These are phyloP conservation scores for Amphimallon solstitiale DNA, from an alignment of 2,888 invertebrate species.

Conservation along the genomic window DNA sequence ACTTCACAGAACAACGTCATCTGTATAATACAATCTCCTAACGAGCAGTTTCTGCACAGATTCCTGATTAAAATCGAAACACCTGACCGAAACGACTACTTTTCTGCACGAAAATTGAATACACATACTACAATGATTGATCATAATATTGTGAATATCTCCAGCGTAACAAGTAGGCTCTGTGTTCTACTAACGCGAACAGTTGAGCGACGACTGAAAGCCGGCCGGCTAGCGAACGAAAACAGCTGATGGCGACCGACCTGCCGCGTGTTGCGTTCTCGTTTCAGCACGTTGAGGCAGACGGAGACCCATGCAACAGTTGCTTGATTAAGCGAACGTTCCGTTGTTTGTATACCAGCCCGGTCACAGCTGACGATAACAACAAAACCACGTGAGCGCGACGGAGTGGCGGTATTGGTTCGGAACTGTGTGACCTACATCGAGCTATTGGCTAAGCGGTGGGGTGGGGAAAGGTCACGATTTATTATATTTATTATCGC, in stretches of 20 bases:
- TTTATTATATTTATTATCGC: slow-evolving; percentile 28
- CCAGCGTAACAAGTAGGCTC: slow-evolving; percentile 32
- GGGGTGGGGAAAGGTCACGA: slow-evolving; percentile 60
- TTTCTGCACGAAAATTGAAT: slow-evolving; percentile 57
- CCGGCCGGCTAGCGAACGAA: slow-evolving; percentile 59
- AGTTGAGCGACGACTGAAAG: slow-evolving; percentile 59
- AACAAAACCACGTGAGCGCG: slow-evolving; percentile 73
- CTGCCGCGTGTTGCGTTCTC: slow-evolving; percentile 47
- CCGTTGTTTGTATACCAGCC: slow-evolving; percentile 54
- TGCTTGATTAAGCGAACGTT: slow-evolving; percentile 30
- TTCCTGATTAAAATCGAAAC: slow-evolving; percentile 55
- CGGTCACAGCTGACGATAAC: slow-evolving; percentile 74
- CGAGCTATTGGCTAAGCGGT: slow-evolving; percentile 63
- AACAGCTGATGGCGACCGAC: slow-evolving; percentile 59
- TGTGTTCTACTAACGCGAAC: slow-evolving; percentile 47
- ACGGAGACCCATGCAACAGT: slow-evolving; percentile 8
- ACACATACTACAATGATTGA: slow-evolving; percentile 53
- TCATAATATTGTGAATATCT: slow-evolving; percentile 48
- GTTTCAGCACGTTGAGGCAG: slow-evolving; percentile 40
- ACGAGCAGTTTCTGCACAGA: slow-evolving; percentile 57
- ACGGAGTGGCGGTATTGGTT: slow-evolving; percentile 22
- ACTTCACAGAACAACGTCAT: slow-evolving; percentile 56
- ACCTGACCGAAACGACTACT: slow-evolving; percentile 54
- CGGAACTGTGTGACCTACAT: slow-evolving; percentile 68
- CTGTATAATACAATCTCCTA: slow-evolving; percentile 58